phyloP scores from a whole-genome alignment of 2,797 vertebrate genomes.

The Xenops minutus region DNA sequence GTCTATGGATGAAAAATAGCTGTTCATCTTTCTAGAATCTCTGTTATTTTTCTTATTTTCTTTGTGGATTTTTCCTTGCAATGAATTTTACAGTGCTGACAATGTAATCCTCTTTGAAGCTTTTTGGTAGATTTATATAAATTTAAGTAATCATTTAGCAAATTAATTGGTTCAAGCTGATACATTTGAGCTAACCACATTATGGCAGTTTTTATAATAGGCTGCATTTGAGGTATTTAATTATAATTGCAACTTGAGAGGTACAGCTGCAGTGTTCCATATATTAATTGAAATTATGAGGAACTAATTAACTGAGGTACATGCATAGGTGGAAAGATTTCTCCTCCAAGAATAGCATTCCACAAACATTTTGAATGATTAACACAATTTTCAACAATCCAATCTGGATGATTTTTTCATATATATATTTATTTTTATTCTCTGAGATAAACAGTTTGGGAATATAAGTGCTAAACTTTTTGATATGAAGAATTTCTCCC shows the following conservation, averaged over 20 bases:
- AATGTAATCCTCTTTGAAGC: not conserved
- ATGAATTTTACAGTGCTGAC: not conserved
- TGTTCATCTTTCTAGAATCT: not conserved
- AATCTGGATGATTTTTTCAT: not conserved
- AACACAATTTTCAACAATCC: not conserved
- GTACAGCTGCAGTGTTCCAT: not conserved
- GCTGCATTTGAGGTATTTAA: not conserved
- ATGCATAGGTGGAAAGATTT: not conserved
- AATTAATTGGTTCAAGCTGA: not conserved
- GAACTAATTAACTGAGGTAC: not conserved
- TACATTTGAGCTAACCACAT: not conserved
- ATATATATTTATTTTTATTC: not conserved
- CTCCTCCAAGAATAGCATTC: not conserved
- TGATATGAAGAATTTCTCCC: not conserved
- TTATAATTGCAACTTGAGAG: not conserved
- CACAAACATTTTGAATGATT: not conserved
- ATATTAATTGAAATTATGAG: not conserved
- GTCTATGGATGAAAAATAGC: not conserved
- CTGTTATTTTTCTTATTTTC: not conserved
- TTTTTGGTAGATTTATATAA: not conserved
- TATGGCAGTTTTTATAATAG: not conserved
- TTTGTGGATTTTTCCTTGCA: not conserved
- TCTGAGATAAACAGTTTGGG: not conserved
- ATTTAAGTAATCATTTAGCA: not conserved
- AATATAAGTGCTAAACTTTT: not conserved